Percentiles rank a stretch among this genome's conserved stretches.
Conservation (phyloP, 2,113 vertebrate genomes). For the Natator depressus region DNA sequence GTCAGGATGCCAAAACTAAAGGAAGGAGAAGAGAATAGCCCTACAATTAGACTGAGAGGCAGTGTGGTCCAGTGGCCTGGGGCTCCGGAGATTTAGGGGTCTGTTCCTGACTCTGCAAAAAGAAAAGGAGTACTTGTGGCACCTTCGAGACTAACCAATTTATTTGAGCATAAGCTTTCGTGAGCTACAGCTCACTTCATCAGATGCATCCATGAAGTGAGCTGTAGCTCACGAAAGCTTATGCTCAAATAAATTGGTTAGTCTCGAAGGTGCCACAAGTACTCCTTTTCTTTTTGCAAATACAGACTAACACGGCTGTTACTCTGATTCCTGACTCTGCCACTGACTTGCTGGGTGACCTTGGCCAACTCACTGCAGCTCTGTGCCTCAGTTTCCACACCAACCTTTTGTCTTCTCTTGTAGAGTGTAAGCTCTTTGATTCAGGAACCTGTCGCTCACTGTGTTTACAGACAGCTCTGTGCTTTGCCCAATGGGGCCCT, state of each 20-base stretch:
- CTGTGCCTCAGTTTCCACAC: neutral
- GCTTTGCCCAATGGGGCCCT: neutral
- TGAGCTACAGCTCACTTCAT: no score
- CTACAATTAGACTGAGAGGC: neutral
- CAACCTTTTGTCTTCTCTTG: neutral
- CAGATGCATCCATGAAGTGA: no score
- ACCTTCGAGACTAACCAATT: no score
- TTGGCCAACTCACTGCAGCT: neutral
- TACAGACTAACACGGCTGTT: no score
- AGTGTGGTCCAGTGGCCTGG: neutral
- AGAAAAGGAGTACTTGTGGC: no score
- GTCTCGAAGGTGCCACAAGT: no score
- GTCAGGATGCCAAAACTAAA: neutral
- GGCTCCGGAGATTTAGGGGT: neutral
- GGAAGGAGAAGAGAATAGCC: neutral
- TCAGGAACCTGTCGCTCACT: neutral
- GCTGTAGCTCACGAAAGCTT: no score
- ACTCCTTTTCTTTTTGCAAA: no score
- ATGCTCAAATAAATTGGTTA: no score
- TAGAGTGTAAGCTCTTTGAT: neutral
- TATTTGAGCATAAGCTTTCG: no score
- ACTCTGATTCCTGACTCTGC: neutral
- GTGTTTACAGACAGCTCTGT: neutral
- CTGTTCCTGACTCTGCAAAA: neutral
- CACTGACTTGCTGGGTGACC: neutral